Evolutionary conservation across 1,140 invertebrate species (phyloP).

Genomic region (Drosophila mojavensis): DNA sequence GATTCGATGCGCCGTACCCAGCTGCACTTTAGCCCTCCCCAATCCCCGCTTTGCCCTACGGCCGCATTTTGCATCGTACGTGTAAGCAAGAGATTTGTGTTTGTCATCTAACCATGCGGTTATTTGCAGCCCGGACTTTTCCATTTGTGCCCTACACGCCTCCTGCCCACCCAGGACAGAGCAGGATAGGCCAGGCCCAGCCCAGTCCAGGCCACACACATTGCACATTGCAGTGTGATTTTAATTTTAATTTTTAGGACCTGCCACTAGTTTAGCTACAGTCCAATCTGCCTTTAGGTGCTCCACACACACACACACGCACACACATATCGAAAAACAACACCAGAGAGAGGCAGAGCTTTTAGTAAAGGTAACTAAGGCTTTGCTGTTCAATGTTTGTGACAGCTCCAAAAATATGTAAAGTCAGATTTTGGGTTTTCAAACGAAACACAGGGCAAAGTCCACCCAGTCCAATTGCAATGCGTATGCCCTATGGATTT

Average conservation of each 20-base stretch:
- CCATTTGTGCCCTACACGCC: background rate
- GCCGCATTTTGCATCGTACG: slow-evolving; percentile 10
- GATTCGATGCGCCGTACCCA: slow-evolving; percentile 42
- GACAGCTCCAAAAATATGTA: background rate
- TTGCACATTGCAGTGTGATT: background rate
- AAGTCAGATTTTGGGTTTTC: background rate
- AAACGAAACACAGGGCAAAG: background rate
- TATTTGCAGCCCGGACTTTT: background rate
- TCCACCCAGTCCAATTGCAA: background rate
- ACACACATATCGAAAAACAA: background rate
- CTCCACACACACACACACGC: background rate
- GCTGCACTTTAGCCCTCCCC: background rate
- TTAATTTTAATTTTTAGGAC: slow-evolving; percentile 4
- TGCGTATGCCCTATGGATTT: background rate
- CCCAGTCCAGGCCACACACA: too few relatives aligned
- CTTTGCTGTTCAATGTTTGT: slow-evolving; percentile 1
- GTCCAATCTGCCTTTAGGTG: background rate
- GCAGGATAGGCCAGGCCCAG: too few relatives aligned
- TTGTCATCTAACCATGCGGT: background rate
- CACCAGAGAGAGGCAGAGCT: background rate
- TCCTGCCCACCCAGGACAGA: background rate
- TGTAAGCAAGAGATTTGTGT: slow-evolving; percentile 18
- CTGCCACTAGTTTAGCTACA: background rate
- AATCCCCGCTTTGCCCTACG: background rate
- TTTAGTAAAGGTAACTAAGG: background rate